A percentile compares a stretch with the other conserved stretches of the same genome.
Conservation (phyloP, 2,113 vertebrate genomes). For the Podilymbus podiceps region DNA sequence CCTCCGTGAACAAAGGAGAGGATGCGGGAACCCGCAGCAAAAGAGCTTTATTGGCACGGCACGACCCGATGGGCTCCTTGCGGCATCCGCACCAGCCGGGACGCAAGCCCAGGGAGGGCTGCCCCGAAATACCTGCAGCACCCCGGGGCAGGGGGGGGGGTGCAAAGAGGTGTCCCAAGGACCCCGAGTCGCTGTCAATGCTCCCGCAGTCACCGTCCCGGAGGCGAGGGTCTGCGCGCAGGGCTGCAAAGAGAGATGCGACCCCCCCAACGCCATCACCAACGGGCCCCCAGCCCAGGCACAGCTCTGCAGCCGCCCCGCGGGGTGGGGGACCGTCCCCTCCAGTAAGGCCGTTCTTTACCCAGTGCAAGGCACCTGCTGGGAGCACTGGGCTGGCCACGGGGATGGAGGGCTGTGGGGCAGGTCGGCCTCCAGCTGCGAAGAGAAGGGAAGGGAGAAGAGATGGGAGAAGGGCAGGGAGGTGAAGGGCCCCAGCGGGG, state of each 20-base stretch:
- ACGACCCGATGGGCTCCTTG: background rate
- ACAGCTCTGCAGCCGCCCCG: background rate
- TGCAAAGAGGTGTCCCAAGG: background rate
- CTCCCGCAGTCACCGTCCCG: background rate
- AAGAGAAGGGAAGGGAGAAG: conserved; percentile 3
- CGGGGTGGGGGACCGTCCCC: background rate
- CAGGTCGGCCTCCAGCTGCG: conserved; percentile 6
- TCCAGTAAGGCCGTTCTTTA: background rate
- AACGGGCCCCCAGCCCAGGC: background rate
- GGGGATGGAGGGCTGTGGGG: background rate
- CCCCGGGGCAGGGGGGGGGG: background rate
- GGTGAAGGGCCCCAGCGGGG: background rate
- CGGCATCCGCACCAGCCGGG: background rate
- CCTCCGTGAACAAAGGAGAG: conserved; percentile 51
- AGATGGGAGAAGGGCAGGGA: background rate
- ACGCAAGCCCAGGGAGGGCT: background rate
- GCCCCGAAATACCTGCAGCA: conserved; percentile 37
- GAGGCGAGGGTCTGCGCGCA: background rate
- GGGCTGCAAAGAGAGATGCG: conserved; percentile 37
- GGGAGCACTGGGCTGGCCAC: background rate
- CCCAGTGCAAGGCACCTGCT: background rate
- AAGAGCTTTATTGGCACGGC: conserved; percentile 63
- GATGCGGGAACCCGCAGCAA: conserved; percentile 38
- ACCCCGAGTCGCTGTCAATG: background rate
- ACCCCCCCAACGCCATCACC: background rate